Evolutionary conservation across 2,797 vertebrate genomes (phyloP).

Genomic region (Kryptolebias ocellatus): DNA sequence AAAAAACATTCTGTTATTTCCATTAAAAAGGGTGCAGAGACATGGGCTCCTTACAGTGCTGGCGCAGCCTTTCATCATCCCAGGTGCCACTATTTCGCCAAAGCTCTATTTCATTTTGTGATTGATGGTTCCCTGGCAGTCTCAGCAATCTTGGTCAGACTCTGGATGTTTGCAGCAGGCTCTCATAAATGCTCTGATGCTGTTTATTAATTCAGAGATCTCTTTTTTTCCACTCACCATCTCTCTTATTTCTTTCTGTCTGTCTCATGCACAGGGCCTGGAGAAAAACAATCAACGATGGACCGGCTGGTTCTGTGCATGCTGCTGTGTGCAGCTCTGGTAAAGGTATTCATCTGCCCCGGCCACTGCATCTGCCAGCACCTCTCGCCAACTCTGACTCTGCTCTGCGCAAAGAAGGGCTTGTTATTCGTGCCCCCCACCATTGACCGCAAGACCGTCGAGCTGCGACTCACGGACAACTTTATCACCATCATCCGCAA

Average conservation of each 20-base stretch:
- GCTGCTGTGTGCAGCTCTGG: constrained; percentile 81
- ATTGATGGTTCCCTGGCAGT: constrained; percentile 70
- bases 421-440: constrained; percentile 91
- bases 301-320: constrained; percentile 85
- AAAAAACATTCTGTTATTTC: constrained; percentile 55
- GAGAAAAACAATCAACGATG: constrained; percentile 81
- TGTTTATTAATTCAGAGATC: constrained; percentile 59
- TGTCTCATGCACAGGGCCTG: constrained; percentile 69
- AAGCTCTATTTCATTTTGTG: constrained; percentile 71
- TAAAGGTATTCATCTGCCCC: constrained; percentile 88
- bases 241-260: constrained; percentile 43
- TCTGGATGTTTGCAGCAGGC: constrained; percentile 56
- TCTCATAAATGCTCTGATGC: constrained; percentile 41
- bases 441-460: constrained; percentile 94
- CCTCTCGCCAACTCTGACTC: constrained; percentile 91
- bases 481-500: constrained; percentile 93
- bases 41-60: constrained; percentile 44
- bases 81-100: constrained; percentile 73
- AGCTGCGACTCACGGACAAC: constrained; percentile 94
- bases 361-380: constrained; percentile 96
- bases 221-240: constrained; percentile 29
- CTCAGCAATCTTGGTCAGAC: constrained; percentile 54
- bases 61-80: constrained; percentile 72
- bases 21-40: constrained; percentile 58
- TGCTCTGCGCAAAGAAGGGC: constrained; percentile 95